These are phyloP conservation scores for Malthinus seriepunctatus DNA, from an alignment of 2,888 invertebrate genomes.

Conservation along the genomic window DNA sequence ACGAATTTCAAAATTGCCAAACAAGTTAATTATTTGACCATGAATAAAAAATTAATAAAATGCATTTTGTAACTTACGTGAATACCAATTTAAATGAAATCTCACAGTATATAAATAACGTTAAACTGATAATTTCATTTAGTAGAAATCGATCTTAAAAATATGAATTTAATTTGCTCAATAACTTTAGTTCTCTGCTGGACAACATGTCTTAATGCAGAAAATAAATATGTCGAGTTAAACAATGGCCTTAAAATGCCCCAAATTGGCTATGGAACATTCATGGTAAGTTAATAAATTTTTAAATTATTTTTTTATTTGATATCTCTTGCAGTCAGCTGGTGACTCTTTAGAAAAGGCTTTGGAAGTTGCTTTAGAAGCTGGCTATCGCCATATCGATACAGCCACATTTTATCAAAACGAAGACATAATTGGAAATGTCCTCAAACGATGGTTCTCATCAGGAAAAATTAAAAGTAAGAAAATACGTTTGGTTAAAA, in stretches of 20 bases:
- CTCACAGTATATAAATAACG: too few species aligned
- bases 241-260: neutral
- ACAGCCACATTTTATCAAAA: slow-evolving; percentile 68
- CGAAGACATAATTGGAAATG: slow-evolving; percentile 68
- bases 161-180: neutral
- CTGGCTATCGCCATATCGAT: slow-evolving; percentile 74
- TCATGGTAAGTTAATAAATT: neutral
- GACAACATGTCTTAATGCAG: neutral
- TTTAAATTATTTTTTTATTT: neutral
- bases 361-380: slow-evolving; percentile 67
- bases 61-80: too few species aligned
- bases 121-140: too few species aligned
- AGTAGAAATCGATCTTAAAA: too few species aligned
- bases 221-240: slow-evolving; percentile 38
- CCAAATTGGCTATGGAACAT: neutral
- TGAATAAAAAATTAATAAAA: too few species aligned
- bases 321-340: neutral
- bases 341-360: slow-evolving; percentile 63
- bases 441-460: neutral
- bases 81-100: too few species aligned
- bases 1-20: too few species aligned
- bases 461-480: neutral
- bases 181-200: neutral
- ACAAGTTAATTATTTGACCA: too few species aligned
- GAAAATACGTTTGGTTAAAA: neutral